Conservation (phyloP, 2,797 vertebrate genomes). For the Loris lydekkerianus region DNA sequence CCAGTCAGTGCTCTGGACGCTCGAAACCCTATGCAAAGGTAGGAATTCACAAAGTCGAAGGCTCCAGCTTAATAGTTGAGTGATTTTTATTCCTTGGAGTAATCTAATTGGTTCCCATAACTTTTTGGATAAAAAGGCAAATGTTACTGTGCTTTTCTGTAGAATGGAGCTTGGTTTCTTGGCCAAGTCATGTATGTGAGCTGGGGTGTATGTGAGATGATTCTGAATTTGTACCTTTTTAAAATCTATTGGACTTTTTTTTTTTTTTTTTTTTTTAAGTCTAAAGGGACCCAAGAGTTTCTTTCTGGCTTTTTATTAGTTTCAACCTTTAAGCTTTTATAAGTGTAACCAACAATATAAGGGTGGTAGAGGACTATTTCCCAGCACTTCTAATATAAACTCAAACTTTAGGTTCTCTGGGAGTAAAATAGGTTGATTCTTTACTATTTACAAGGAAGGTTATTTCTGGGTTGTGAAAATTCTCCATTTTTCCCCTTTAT, state of each 20-base stretch:
- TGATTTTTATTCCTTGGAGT: constrained; percentile 66
- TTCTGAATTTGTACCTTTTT: constrained; percentile 50
- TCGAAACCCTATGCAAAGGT: background rate
- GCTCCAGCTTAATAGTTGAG: constrained; percentile 36
- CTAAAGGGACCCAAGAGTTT: too few relatives aligned
- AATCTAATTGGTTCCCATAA: constrained; percentile 58
- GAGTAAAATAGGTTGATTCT: too few relatives aligned
- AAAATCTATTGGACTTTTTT: background rate
- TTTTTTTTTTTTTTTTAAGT: too few relatives aligned
- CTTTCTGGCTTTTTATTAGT: too few relatives aligned
- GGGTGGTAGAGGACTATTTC: too few relatives aligned
- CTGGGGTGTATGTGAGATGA: constrained; percentile 31
- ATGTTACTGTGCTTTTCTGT: background rate
- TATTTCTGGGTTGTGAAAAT: too few relatives aligned
- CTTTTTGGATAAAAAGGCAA: constrained; percentile 65
- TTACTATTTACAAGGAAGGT: too few relatives aligned
- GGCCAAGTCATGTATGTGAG: background rate
- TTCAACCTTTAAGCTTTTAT: too few relatives aligned
- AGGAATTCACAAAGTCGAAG: background rate
- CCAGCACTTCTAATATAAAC: too few relatives aligned
- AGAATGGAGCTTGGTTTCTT: constrained; percentile 54
- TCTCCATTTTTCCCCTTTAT: too few relatives aligned
- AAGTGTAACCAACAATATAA: too few relatives aligned
- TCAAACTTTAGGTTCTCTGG: too few relatives aligned
- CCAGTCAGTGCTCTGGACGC: background rate